These are phyloP conservation scores for Sphenodon punctatus DNA, from an alignment of 2,797 vertebrate species.

Conservation along the genomic window DNA sequence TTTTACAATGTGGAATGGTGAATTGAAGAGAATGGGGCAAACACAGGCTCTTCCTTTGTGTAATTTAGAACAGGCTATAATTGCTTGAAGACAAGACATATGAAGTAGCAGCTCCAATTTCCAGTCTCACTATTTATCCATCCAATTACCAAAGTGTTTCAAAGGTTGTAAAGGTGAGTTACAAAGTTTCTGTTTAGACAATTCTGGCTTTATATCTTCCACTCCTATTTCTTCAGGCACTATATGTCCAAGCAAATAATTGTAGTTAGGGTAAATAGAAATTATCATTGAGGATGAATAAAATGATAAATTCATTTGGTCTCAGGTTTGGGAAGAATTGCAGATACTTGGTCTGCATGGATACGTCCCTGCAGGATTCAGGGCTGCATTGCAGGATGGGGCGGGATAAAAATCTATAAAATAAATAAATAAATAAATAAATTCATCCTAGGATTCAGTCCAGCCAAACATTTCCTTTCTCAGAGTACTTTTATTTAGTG, in stretches of 20 bases:
- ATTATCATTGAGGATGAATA: background rate
- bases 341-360: too few species aligned
- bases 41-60: background rate
- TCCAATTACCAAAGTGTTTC: background rate
- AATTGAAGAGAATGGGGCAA: background rate
- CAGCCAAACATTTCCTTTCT: too few species aligned
- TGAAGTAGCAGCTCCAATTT: background rate
- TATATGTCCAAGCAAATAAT: background rate
- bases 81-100: conserved; percentile 17
- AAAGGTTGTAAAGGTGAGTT: background rate
- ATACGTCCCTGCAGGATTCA: too few species aligned
- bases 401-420: too few species aligned
- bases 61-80: conserved; percentile 14
- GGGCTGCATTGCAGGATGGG: too few species aligned
- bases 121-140: background rate
- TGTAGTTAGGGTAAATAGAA: background rate
- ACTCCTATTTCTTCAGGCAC: background rate
- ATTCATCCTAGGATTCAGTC: too few species aligned
- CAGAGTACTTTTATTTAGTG: too few species aligned
- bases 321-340: too few species aligned
- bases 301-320: background rate
- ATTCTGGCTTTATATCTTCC: background rate
- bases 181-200: background rate
- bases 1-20: background rate
- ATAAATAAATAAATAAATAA: too few species aligned